A percentile compares a stretch with the other conserved stretches of the same genome.
These are phyloP conservation scores for Cryptoblepharus egeriae DNA, from an alignment of 2,797 vertebrate genomes.

Conservation along the genomic window DNA sequence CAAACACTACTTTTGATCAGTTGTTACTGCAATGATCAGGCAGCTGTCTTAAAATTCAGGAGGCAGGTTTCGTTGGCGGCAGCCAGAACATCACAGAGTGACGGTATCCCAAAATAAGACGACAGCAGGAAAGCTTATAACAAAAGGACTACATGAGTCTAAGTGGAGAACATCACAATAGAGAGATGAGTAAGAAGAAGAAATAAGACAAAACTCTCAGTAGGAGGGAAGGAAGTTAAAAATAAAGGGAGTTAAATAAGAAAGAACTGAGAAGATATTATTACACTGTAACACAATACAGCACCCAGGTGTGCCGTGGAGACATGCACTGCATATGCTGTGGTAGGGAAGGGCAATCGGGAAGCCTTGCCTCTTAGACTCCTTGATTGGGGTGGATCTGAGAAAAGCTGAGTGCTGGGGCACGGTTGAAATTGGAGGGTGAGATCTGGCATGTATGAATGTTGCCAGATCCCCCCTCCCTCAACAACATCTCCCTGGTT, in stretches of 20 bases:
- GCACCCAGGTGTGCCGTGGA: too few species aligned
- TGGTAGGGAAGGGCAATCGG: too few species aligned
- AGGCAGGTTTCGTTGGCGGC: background rate
- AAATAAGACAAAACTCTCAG: conserved; percentile 23
- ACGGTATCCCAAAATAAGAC: conserved; percentile 1
- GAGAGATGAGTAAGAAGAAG: conserved; percentile 14
- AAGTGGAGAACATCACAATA: conserved; percentile 35
- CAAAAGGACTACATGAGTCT: conserved; percentile 14
- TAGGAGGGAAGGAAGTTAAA: conserved; percentile 8
- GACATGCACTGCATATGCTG: too few species aligned
- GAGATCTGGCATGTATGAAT: too few species aligned
- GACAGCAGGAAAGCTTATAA: conserved; percentile 27
- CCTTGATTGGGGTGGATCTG: too few species aligned
- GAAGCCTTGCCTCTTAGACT: too few species aligned
- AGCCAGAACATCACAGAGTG: background rate
- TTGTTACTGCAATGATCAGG: background rate
- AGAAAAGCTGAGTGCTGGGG: too few species aligned
- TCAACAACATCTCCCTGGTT: too few species aligned
- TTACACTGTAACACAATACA: too few species aligned
- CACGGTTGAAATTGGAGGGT: too few species aligned
- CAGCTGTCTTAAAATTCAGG: conserved; percentile 11
- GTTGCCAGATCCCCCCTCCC: too few species aligned
- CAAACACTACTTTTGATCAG: background rate
- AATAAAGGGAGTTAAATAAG: conserved; percentile 11
- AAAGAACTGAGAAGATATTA: background rate